Base-by-base conservation (phyloP, 2,113 vertebrate species). In the Morone chrysops region DNA sequence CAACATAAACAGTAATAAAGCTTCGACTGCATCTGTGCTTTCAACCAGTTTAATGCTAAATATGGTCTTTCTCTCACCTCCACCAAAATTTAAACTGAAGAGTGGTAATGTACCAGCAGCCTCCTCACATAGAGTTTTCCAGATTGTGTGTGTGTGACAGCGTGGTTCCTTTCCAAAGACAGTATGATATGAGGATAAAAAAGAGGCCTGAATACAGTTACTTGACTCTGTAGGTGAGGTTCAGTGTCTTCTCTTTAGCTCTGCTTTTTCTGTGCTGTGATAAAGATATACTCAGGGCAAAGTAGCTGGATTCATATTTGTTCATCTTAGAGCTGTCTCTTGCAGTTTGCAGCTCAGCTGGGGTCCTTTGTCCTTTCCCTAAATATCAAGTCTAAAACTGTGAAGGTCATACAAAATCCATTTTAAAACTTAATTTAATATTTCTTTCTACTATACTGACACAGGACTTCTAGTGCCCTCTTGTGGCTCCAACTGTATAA, bases 161-260 rank as follows among this genome's bases (percentile, higher is more conserved):
- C 45, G n/a, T 47, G 72, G 51, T 47, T 40, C 36, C 53, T 73
- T 18, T 78, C 56, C 68, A 77, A 66, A 71, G 53, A 51, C 67
- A 41, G 12, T 36, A 22, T 63, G 18, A 60, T 62, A 51, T 47
- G 5, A 78, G 11, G 75, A 82, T 78, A 51, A 79, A 45, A 60
- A 41, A 51, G 20, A 68, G 45, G 13, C 62, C 31, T 63, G 41
- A 78, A 59, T 43, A 38, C n/a, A 51, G 38, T 20, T 53, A 10
- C 54, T 16, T 11, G 31, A 59, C 31, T 77, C 31, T 14, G 9
- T 51, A 12, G 40, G 38, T 65, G 25, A 82, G 20, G n/a, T 5
- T 20, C 53, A 20, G 7, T 69, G 36, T 63, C 7, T 8, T 22
- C 9, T 61, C 51, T 74, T 22, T 8, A n/a, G 72, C 71, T 75